Evolutionary conservation across 2,888 invertebrate species (phyloP).

Genomic region (Mechanitis mazaeus): DNA sequence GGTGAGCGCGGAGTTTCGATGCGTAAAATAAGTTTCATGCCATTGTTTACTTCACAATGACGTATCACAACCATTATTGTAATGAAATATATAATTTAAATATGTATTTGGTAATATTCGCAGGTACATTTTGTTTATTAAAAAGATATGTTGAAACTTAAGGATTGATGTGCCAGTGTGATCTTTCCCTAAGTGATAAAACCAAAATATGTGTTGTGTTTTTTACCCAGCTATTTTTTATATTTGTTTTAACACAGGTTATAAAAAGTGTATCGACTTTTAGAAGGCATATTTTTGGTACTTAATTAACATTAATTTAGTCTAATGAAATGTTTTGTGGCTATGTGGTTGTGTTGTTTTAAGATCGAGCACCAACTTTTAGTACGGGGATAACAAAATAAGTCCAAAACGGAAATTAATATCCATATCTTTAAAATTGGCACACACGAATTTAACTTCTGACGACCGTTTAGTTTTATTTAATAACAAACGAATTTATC

Average conservation of each 20-base stretch:
- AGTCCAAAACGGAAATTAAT: slow-evolving; percentile 9
- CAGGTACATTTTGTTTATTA: slow-evolving; percentile 59
- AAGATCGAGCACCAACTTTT: slow-evolving; percentile 10
- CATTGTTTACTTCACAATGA: slow-evolving; percentile 50
- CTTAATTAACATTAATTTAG: not conserved
- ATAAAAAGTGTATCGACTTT: too few species aligned
- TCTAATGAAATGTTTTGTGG: slow-evolving; percentile 1
- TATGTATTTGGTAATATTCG: slow-evolving; percentile 61
- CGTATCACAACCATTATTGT: slow-evolving; percentile 74
- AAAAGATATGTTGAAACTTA: slow-evolving; percentile 37
- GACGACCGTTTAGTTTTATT: slow-evolving; percentile 7
- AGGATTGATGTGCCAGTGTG: slow-evolving; percentile 10
- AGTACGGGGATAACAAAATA: not conserved
- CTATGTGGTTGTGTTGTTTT: not conserved
- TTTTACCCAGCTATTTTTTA: too few species aligned
- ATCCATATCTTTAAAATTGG: slow-evolving; percentile 20
- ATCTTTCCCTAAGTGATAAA: slow-evolving; percentile 5
- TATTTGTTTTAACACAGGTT: too few species aligned
- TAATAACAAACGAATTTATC: not conserved
- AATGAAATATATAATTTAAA: slow-evolving; percentile 48
- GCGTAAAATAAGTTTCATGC: slow-evolving; percentile 39
- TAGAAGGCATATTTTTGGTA: not conserved
- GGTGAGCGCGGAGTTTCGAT: slow-evolving; percentile 52
- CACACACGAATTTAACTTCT: slow-evolving; percentile 23
- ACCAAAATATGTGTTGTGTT: slow-evolving; percentile 4